Evolutionary conservation across 2,888 invertebrate species (phyloP).

Genomic region (Epinotia demarniana): DNA sequence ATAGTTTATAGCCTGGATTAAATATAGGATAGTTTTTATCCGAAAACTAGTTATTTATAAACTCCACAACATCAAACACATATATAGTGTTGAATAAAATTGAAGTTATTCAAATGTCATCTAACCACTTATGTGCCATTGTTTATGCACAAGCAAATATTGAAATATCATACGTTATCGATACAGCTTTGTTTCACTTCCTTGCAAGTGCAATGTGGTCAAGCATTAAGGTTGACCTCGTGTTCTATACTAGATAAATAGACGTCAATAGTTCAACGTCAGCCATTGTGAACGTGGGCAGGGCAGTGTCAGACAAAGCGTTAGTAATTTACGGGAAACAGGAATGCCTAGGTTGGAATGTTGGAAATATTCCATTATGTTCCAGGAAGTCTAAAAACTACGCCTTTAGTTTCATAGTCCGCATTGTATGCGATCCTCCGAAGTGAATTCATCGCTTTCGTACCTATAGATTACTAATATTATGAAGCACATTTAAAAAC

Average conservation of each 20-base stretch:
- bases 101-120: not conserved
- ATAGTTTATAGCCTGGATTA: no score
- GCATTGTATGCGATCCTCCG: not conserved
- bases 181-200: constrained; percentile 36
- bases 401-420: not conserved
- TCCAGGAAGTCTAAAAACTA: constrained; percentile 1
- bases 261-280: constrained; percentile 12
- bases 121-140: not conserved
- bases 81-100: not conserved
- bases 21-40: no score
- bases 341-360: not conserved
- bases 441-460: not conserved
- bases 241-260: constrained; percentile 6
- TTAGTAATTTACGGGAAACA: not conserved
- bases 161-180: constrained; percentile 20
- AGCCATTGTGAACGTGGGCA: constrained; percentile 10
- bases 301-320: not conserved
- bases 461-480: not conserved
- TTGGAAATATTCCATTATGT: not conserved
- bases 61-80: no score
- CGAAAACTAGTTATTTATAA: no score
- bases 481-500: no score
- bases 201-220: constrained; percentile 36
- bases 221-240: constrained; percentile 30
- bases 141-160: not conserved